A percentile compares a stretch with the other conserved stretches of the same genome.
These are phyloP conservation scores for Eudemis profundana DNA, from an alignment of 2,888 invertebrate genomes.

Conservation along the genomic window DNA sequence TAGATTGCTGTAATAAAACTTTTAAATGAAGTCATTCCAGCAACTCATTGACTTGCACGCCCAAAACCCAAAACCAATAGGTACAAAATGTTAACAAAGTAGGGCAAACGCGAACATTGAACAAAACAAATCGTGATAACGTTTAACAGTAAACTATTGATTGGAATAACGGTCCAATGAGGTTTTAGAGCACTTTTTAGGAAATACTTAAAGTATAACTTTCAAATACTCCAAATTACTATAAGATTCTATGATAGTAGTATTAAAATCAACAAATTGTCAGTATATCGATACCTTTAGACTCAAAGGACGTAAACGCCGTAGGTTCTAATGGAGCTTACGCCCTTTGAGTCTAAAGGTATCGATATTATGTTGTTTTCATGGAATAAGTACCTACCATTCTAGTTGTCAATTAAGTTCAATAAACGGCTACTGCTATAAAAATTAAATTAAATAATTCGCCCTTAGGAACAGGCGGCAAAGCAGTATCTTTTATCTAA, in stretches of 20 bases:
- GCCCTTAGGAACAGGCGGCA: too few species aligned
- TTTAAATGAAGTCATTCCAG: not conserved
- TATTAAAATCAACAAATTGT: not conserved
- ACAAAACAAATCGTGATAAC: conserved; percentile 62
- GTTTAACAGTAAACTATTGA: conserved; percentile 68
- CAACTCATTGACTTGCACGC: not conserved
- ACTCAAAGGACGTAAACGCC: too few species aligned
- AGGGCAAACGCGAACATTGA: conserved; percentile 34
- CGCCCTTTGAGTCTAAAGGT: too few species aligned
- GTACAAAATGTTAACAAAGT: conserved; percentile 43
- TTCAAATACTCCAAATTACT: conserved; percentile 3
- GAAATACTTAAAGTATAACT: conserved; percentile 25
- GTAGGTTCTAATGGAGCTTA: too few species aligned
- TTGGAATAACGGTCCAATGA: conserved; percentile 64
- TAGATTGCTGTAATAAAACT: not conserved
- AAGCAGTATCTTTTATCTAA: too few species aligned
- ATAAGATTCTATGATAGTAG: too few species aligned
- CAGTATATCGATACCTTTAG: too few species aligned
- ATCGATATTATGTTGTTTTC: too few species aligned
- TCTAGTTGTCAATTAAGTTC: too few species aligned
- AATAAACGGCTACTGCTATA: too few species aligned
- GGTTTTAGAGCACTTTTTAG: conserved; percentile 20
- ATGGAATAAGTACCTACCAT: too few species aligned
- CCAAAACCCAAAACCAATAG: conserved; percentile 14
- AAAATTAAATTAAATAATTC: too few species aligned